Conservation (phyloP, 2,797 vertebrate species). For the Hozukius guyotensis region DNA sequence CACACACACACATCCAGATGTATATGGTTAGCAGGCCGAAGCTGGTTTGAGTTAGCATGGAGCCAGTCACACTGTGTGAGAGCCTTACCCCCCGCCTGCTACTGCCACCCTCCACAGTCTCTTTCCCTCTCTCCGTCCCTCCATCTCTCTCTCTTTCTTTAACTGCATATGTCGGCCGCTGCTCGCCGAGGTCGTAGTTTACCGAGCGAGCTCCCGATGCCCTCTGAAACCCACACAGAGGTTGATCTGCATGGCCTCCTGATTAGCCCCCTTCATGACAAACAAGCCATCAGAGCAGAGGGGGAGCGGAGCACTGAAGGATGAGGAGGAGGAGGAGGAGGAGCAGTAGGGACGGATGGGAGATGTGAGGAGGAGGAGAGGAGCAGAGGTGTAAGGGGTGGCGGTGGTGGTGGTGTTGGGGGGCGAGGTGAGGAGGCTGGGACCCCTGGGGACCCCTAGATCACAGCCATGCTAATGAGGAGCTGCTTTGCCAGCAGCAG, state of each 20-base stretch:
- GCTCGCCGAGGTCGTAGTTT: constrained; percentile 13
- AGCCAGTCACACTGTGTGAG: constrained; percentile 96
- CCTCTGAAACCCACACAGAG: not conserved
- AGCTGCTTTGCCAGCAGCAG: constrained; percentile 83
- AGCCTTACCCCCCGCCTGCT: constrained; percentile 82
- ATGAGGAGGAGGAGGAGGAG: constrained; percentile 12
- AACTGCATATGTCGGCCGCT: constrained; percentile 37
- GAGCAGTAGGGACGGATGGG: constrained; percentile 49
- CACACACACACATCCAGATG: constrained; percentile 60
- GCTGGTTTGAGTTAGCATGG: constrained; percentile 89
- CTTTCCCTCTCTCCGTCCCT: constrained; percentile 46
- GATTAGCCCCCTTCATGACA: constrained; percentile 80
- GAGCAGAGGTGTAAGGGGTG: constrained; percentile 55
- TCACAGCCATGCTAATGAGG: constrained; percentile 90
- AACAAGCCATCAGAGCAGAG: constrained; percentile 83
- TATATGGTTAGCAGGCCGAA: constrained; percentile 74
- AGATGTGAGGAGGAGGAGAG: constrained; percentile 50
- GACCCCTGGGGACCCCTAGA: constrained; percentile 84
- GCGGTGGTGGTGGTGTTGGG: not conserved
- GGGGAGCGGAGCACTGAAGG: not conserved
- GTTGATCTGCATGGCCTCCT: constrained; percentile 71
- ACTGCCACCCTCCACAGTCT: constrained; percentile 75
- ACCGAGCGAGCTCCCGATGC: constrained; percentile 13
- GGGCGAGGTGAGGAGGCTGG: constrained; percentile 79
- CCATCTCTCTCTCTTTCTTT: constrained; percentile 44